Evolutionary conservation across 2,797 vertebrate species (phyloP), one percentile per base, ranked within the genome.

Genomic region (Acropternis orthonyx): DNA sequence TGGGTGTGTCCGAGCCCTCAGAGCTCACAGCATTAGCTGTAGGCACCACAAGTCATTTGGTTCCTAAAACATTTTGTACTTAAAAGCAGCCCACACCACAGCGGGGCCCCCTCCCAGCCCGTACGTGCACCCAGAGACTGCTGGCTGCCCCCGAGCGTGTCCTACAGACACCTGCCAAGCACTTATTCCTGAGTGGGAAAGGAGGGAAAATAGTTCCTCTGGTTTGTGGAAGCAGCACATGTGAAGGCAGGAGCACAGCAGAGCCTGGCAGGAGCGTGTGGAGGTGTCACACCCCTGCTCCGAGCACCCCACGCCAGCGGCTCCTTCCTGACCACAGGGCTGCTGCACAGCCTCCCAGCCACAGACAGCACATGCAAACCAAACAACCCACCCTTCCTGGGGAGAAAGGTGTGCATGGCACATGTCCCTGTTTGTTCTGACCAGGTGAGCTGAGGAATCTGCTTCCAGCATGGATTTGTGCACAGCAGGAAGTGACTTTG

Each of bases 1-100:
- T 39, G 95, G 96, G 94, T 88, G 96, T 97, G 97, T 63, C 93
- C 14, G 13, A 27, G 91, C 76, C 95, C 86, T 85, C 71, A 27
- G 74, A 82, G 56, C 69, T 94, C 67, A n/a, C n/a, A 37, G 94
- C 48, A 37, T 37, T 36, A 84, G 92, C 95, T 74, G 87, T 34
- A 79, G 95, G 95, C 92, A 88, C 56, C 95, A 20, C 79, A 79
- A 95, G 46, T 74, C 66, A 65, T 66, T 73, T 86, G 93, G 83
- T 75, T 92, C 69, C 80, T 73, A 61, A 92, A 93, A 92, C 82
- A 59, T 56, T 89, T 76, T 51, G 91, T 52, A 65, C 84, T 59
- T 37, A 20, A 48, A 85, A 93, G 76, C 67, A 73, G 90, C 48
- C 82, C 54, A n/a, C 62, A 65, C 30, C 41, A 1, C 37, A 36